A percentile compares a stretch with the other conserved stretches of the same genome.
Conservation (phyloP, 2,888 invertebrate species). For the Cremastinae sp. region DNA sequence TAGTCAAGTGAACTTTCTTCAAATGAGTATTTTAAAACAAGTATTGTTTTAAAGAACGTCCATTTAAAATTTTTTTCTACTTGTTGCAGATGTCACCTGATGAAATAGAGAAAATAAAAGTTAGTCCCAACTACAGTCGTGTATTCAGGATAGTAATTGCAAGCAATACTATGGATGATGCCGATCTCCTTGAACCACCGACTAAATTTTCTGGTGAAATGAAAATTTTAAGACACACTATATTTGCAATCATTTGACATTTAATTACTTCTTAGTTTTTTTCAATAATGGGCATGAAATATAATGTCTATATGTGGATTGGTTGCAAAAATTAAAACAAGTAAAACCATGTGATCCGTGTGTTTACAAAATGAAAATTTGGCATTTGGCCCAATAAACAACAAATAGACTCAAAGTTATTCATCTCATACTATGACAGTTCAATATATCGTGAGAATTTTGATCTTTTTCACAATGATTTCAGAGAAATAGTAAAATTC, state of each 20-base stretch:
- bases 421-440: slow-evolving; percentile 13
- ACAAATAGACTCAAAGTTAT: background rate
- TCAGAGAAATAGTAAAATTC: background rate
- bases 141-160: slow-evolving; percentile 87
- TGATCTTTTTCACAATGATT: background rate
- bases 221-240: background rate
- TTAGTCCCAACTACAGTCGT: slow-evolving; percentile 86
- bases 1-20: too few species aligned
- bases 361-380: slow-evolving; percentile 25
- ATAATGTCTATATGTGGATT: background rate
- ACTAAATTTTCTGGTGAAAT: slow-evolving; percentile 76
- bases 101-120: slow-evolving; percentile 83
- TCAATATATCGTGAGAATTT: slow-evolving; percentile 44
- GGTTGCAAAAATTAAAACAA: slow-evolving; percentile 2
- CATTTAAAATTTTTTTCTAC: too few species aligned
- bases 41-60: too few species aligned
- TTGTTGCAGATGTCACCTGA: slow-evolving; percentile 83
- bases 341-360: slow-evolving; percentile 8
- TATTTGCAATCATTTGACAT: slow-evolving; percentile 7
- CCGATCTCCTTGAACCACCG: slow-evolving; percentile 74
- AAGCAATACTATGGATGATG: slow-evolving; percentile 81
- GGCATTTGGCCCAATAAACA: slow-evolving; percentile 25
- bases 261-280: background rate
- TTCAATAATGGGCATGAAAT: background rate
- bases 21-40: too few species aligned